Evolutionary conservation across 2,113 vertebrate genomes (phyloP), one percentile per base, ranked within the genome.

Genomic region (Pluvialis apricaria): DNA sequence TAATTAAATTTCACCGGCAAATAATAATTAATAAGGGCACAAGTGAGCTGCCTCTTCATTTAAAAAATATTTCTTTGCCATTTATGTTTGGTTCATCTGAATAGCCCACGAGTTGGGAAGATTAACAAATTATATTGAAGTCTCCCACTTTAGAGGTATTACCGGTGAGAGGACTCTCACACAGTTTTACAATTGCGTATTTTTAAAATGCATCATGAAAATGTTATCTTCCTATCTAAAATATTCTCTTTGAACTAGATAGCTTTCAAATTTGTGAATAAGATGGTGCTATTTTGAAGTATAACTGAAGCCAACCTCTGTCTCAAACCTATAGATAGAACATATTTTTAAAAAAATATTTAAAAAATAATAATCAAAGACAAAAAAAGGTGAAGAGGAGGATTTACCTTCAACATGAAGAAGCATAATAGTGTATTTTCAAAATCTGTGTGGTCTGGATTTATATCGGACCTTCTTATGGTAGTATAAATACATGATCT

Each of bases 11-110:
- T 96, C 58, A 38, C 62, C 20, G 65, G 80, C 80, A 57, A 93
- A 51, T 94, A 69, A 82, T 95, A 82, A 96, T 96, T 97, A 97
- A 70, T 82, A 89, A 94, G 47, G 51, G 54, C 92, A 45, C 19
- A 71, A 96, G 52, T 34, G n/a, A 97, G 60, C 51, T 89, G 90
- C 80, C 62, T 60, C 91, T 96, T 61, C 75, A 45, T 94, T 95
- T 85, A 88, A 80, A 88, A 96, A 94, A 88, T 88, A 95, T 77
- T 88, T 91, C 72, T 82, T 61, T 76, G 83, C 24, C 58, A 83
- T 96, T 91, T 82, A 61, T 86, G 71, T 85, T 89, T 40, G 31
- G 36, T 49, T 38, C 7, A 3, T 73, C n/a, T 51, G 69, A 88
- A 73, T 66, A 86, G 51, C 86, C 52, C 90, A 21, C 21, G 58